Conservation (phyloP, 2,113 vertebrate species). For the Leucosticte australis region DNA sequence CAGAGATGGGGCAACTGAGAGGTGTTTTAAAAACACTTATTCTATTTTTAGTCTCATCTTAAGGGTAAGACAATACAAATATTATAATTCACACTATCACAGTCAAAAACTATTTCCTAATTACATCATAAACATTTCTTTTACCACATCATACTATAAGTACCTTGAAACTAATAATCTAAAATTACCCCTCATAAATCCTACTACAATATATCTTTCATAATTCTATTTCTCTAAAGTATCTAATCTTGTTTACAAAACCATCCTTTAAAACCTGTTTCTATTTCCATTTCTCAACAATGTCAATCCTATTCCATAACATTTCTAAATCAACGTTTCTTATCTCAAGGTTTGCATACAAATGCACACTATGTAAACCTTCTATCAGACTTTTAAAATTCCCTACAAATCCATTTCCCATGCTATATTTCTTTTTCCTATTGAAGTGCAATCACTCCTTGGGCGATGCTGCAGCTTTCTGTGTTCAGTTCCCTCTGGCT, state of each 20-base stretch:
- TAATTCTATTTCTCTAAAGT: background rate
- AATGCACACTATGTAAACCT: background rate
- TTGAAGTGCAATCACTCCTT: background rate
- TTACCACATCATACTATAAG: background rate
- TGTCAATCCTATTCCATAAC: background rate
- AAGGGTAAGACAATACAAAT: background rate
- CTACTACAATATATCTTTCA: background rate
- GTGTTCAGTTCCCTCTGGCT: background rate
- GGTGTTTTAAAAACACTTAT: background rate
- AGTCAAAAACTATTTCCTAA: background rate
- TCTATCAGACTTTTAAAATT: background rate
- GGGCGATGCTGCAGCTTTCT: background rate
- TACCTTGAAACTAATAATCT: background rate
- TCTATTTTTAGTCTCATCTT: background rate
- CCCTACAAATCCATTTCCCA: background rate
- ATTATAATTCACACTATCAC: background rate
- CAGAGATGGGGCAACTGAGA: background rate
- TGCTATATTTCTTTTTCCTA: fast-evolving
- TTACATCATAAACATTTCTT: background rate
- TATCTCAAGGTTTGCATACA: background rate
- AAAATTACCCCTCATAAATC: background rate
- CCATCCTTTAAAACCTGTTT: background rate
- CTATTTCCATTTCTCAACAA: background rate
- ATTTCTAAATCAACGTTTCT: background rate
- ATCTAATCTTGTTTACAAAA: background rate